Evolutionary conservation across 1,140 invertebrate genomes (phyloP).

Genomic region (Drosophila fuyamai): DNA sequence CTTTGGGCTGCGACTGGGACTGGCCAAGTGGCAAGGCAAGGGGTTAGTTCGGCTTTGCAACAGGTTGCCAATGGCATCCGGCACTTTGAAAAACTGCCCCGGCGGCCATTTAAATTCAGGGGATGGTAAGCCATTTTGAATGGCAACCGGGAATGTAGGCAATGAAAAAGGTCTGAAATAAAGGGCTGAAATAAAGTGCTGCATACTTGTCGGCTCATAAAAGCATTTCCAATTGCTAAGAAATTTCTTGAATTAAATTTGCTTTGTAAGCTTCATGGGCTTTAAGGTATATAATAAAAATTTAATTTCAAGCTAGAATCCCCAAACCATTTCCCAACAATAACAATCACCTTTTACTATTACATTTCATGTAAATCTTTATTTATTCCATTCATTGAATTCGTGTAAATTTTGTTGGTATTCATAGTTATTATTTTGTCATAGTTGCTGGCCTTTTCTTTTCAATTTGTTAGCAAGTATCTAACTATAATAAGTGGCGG

Average conservation of each 20-base stretch:
- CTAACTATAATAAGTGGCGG: conserved; percentile 58
- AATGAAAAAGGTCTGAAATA: conserved; percentile 12
- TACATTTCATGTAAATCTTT: conserved; percentile 83
- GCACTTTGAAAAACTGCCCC: conserved; percentile 4
- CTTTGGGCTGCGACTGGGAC: too few relatives aligned
- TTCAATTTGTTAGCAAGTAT: conserved; percentile 62
- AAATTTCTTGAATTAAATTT: background rate
- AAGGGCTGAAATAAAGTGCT: conserved; percentile 18
- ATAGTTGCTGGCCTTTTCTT: conserved; percentile 57
- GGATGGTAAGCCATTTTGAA: conserved; percentile 36
- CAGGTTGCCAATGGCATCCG: conserved; percentile 45
- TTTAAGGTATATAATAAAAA: too few relatives aligned
- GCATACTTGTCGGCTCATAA: conserved; percentile 45
- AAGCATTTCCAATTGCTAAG: background rate
- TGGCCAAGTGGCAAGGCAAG: background rate
- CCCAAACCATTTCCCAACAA: background rate
- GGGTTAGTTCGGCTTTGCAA: conserved; percentile 16
- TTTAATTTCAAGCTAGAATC: background rate
- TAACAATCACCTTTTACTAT: conserved; percentile 1
- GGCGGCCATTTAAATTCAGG: conserved; percentile 22
- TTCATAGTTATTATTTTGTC: conserved; percentile 18
- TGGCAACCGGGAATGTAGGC: conserved; percentile 19
- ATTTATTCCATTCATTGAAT: conserved; percentile 63
- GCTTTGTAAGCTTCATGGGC: too few relatives aligned
- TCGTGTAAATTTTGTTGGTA: conserved; percentile 75